Conservation (phyloP, 1,140 invertebrate genomes). For the Caenorhabditis latens region DNA sequence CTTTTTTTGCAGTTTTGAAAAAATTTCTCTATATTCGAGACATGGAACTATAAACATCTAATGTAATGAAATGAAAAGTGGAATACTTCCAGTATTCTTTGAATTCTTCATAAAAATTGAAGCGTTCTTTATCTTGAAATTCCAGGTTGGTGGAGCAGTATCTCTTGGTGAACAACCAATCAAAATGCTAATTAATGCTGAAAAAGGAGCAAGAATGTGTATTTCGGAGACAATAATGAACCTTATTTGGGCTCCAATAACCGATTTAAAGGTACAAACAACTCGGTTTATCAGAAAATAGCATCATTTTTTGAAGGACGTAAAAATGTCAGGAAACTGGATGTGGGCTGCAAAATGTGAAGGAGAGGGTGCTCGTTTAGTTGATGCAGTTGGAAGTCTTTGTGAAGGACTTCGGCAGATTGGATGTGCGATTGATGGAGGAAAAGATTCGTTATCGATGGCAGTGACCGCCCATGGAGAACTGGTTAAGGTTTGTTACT, state of each 20-base stretch:
- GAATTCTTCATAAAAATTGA: no score
- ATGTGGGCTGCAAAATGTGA: slow-evolving; percentile 97
- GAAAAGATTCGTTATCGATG: slow-evolving; percentile 98
- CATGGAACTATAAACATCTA: no score
- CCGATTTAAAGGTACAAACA: slow-evolving; percentile 82
- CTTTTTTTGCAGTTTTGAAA: no score
- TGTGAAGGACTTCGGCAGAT: slow-evolving; percentile 88
- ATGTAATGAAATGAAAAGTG: no score
- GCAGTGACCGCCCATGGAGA: slow-evolving; percentile 84
- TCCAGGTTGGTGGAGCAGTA: slow-evolving; percentile 87
- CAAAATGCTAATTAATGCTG: slow-evolving; percentile 87
- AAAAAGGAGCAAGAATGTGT: slow-evolving; percentile 90
- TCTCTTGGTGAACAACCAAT: slow-evolving; percentile 96
- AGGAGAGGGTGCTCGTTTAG: slow-evolving; percentile 89
- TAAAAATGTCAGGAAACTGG: slow-evolving; percentile 98
- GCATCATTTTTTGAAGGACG: slow-evolving; percentile 81
- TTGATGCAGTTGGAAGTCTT: slow-evolving; percentile 89
- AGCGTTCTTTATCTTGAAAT: background rate
- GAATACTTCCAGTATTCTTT: no score
- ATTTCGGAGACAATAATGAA: slow-evolving; percentile 95
- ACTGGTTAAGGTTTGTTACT: slow-evolving; percentile 82
- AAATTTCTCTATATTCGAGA: no score
- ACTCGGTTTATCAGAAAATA: background rate
- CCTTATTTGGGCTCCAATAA: slow-evolving; percentile 91
- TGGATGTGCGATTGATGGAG: slow-evolving; percentile 93